Evolutionary conservation across 1,140 invertebrate species (phyloP), one percentile per base, ranked within the genome.

Genomic region (Manduca sexta): DNA sequence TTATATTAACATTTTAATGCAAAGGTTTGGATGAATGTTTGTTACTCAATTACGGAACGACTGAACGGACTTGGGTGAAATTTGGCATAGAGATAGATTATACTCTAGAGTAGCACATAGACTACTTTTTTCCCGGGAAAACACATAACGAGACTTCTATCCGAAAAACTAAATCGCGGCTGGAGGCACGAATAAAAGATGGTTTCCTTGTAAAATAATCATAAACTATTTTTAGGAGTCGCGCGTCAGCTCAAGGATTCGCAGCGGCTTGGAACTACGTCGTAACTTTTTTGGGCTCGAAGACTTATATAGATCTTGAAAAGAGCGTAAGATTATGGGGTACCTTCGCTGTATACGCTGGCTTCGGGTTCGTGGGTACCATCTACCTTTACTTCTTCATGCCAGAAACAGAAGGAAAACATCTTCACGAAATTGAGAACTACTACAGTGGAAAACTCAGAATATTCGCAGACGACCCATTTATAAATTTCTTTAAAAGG

Each of bases 341-440:
- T 2, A 84, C 80, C 1, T 93, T 92, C 63, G 91, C 88, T 59
- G 79, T 91, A 35, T 93, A 91, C 70, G 84, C 88, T 4, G 81
- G 60, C 2, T 84, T 91, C 40, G 88, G 88, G n/a, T 78, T 89
- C 11, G 12, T 91, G 3, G 90, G 91, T 6, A 70, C 90, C 10
- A 61, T 89, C 2, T 64, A 92, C 44, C 74, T 93, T 10, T 90
- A 89, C 51, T 86, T 91, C 34, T 89, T 90, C 49, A 69, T 96
- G n/a, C 93, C 94, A 1, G 93, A 96, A 79, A 96, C 94, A 0
- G 93, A 93, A 79, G 92, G 93, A 2, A 92, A 90, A 56, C 89
- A 88, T 2, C 82, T 95, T 39, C 88, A 93, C 69, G 93, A 95
- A 71, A 93, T 95, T 30, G 90, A 91, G 62, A 74, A 75, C 1